Percentiles rank a stretch among this genome's conserved stretches.
Conservation (phyloP, 2,888 invertebrate genomes). For the Eilema depressum region DNA sequence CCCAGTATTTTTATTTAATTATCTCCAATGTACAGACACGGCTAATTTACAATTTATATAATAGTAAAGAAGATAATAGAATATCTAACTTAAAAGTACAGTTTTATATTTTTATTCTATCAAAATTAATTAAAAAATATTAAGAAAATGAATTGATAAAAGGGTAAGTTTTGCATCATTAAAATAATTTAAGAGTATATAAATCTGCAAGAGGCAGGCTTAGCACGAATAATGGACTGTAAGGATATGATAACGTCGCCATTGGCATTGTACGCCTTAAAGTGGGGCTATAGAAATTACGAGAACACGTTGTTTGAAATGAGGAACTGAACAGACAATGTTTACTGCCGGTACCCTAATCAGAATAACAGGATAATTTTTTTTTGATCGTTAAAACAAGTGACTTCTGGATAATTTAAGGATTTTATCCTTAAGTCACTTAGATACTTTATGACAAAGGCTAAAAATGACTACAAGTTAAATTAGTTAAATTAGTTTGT, state of each 20-base stretch:
- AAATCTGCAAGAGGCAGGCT: background rate
- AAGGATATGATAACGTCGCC: slow-evolving; percentile 3
- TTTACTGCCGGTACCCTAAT: background rate
- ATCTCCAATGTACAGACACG: too few relatives aligned
- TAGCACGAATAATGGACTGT: slow-evolving; percentile 15
- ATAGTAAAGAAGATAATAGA: too few relatives aligned
- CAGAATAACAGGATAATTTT: background rate
- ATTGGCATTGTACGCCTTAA: background rate
- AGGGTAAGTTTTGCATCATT: background rate
- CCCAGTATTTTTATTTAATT: too few relatives aligned
- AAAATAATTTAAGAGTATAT: background rate
- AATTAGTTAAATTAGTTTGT: too few relatives aligned
- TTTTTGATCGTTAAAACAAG: background rate
- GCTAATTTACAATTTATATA: too few relatives aligned
- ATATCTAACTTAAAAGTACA: too few relatives aligned
- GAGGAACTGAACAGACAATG: background rate
- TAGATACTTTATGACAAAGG: background rate
- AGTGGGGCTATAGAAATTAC: slow-evolving; percentile 6
- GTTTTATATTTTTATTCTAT: too few relatives aligned
- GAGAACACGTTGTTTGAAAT: background rate
- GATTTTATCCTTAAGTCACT: too few relatives aligned
- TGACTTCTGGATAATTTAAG: too few relatives aligned
- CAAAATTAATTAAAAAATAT: too few relatives aligned
- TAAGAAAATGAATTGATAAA: too few relatives aligned
- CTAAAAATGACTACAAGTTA: background rate